Evolutionary conservation across 2,888 invertebrate species (phyloP).

Genomic region (Thysanoteuthis rhombus): DNA sequence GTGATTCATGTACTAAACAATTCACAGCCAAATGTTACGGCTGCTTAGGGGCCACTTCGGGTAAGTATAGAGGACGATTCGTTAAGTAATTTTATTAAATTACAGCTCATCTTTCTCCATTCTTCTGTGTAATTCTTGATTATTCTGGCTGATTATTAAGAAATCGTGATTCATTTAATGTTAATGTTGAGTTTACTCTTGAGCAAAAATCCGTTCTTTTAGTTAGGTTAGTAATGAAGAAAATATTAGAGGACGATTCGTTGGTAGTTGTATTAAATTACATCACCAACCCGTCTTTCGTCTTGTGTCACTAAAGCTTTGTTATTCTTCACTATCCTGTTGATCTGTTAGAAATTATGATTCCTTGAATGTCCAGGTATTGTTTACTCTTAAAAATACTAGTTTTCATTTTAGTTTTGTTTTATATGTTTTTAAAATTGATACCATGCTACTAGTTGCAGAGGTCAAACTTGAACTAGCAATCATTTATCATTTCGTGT

Average conservation of each 20-base stretch:
- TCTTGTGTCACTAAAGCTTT: not conserved
- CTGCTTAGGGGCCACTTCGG: constrained; percentile 36
- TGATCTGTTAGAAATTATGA: too few species aligned
- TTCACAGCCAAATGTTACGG: constrained; percentile 29
- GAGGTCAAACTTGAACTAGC: not conserved
- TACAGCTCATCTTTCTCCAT: not conserved
- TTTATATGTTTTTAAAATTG: not conserved
- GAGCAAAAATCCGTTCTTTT: too few species aligned
- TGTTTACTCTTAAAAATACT: not conserved
- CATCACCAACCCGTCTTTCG: not conserved
- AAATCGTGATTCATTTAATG: too few species aligned
- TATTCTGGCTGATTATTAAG: too few species aligned
- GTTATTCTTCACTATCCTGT: too few species aligned
- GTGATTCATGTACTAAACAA: constrained; percentile 1
- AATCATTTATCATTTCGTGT: not conserved
- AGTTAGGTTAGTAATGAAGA: too few species aligned
- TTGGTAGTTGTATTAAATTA: not conserved
- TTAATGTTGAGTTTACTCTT: too few species aligned
- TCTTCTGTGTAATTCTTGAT: too few species aligned
- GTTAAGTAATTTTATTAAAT: not conserved
- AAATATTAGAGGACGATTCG: not conserved
- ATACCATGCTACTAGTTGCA: not conserved
- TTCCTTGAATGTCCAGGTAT: not conserved
- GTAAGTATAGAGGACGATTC: constrained; percentile 27
- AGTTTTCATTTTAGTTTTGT: not conserved